Conservation (phyloP, 1,140 invertebrate genomes). For the Calephelis nemesis region DNA sequence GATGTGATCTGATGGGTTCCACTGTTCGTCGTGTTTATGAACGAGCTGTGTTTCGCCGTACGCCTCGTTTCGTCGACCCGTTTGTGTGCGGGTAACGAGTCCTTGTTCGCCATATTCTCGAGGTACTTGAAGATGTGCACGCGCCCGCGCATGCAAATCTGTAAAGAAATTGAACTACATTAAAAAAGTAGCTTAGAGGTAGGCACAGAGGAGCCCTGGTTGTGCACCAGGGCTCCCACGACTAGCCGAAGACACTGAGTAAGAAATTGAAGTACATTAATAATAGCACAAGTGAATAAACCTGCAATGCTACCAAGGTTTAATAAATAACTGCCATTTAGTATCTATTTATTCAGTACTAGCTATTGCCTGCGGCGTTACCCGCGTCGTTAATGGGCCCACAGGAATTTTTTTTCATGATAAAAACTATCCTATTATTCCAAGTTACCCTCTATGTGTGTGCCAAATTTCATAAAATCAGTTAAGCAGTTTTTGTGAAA, state of each 20-base stretch:
- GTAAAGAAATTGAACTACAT: constrained; percentile 26
- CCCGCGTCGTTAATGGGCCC: too few species aligned
- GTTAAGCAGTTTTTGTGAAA: too few species aligned
- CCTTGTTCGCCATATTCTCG: constrained; percentile 90
- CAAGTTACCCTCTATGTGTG: too few species aligned
- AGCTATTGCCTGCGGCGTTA: too few species aligned
- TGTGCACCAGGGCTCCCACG: too few species aligned
- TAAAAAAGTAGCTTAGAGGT: too few species aligned
- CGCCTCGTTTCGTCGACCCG: constrained; percentile 75
- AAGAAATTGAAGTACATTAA: background rate
- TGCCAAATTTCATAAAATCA: too few species aligned
- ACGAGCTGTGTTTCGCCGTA: constrained; percentile 67
- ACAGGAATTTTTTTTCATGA: too few species aligned
- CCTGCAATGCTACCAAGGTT: background rate
- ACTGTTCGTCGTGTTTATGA: constrained; percentile 66
- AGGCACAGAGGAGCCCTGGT: too few species aligned
- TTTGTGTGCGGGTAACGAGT: constrained; percentile 77
- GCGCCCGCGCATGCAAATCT: constrained; percentile 94
- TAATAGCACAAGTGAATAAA: background rate
- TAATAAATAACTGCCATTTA: background rate
- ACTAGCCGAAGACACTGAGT: too few species aligned
- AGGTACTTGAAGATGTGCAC: constrained; percentile 97
- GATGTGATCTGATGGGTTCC: constrained; percentile 56
- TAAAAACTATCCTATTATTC: too few species aligned
- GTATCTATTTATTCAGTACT: too few species aligned